Percentiles rank a stretch among this genome's conserved stretches.
Evolutionary conservation across 2,888 invertebrate species (phyloP).

Genomic region (Apotomis capreana): DNA sequence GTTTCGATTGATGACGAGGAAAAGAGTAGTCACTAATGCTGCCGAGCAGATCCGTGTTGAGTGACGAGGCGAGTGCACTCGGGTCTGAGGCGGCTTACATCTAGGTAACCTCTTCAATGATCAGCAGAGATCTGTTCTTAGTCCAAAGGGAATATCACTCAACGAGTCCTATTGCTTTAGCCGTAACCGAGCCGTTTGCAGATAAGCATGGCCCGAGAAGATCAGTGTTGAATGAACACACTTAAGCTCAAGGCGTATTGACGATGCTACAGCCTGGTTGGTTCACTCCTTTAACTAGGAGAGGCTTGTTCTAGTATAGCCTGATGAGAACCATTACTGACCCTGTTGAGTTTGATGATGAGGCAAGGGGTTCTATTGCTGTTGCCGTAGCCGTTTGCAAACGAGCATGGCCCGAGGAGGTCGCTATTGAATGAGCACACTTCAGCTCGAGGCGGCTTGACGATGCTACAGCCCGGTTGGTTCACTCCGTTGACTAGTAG

Average conservation of each 20-base stretch:
- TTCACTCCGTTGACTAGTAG: constrained; percentile 64
- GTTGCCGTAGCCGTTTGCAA: constrained; percentile 92
- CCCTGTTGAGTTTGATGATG: constrained; percentile 94
- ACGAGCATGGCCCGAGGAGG: constrained; percentile 89
- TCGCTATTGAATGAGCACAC: constrained; percentile 92
- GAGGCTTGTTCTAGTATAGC: no score
- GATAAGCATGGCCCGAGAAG: constrained; percentile 84
- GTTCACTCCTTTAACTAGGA: no score
- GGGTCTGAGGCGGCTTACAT: no score
- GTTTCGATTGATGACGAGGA: no score
- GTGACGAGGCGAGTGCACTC: no score
- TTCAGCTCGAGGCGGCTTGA: constrained; percentile 66
- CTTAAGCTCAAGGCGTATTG: no score
- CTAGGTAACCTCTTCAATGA: no score
- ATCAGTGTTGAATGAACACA: no score
- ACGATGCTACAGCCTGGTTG: no score
- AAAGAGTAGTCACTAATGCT: no score
- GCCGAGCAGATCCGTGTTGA: no score
- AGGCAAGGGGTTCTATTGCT: constrained; percentile 94
- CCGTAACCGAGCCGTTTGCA: constrained; percentile 89
- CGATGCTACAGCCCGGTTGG: constrained; percentile 64
- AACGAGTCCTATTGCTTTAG: constrained; percentile 93
- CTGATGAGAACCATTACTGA: constrained; percentile 39
- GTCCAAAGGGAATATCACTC: constrained; percentile 59
- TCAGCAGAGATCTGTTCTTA: no score